These are phyloP conservation scores for Mesorhabditis spiculigera DNA, from an alignment of 2,888 invertebrate species.

Conservation along the genomic window DNA sequence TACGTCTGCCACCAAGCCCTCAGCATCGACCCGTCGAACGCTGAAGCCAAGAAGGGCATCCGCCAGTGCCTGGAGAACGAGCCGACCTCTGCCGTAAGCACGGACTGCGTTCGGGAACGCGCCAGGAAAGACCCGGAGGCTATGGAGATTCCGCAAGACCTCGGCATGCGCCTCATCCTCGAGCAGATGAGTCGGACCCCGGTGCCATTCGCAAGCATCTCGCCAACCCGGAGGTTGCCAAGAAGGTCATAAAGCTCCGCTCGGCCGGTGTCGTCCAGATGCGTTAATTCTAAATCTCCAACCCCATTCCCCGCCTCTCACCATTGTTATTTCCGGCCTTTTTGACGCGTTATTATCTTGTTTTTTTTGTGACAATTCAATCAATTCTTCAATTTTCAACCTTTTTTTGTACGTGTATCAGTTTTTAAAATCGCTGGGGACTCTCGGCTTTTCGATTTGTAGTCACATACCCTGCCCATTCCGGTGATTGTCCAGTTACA, in stretches of 20 bases:
- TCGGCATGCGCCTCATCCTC: slow-evolving; percentile 95
- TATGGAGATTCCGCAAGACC: slow-evolving; percentile 89
- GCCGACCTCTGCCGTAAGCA: too few species aligned
- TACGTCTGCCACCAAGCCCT: slow-evolving; percentile 90
- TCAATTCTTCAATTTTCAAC: too few species aligned
- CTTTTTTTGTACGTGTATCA: too few species aligned
- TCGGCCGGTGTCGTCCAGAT: slow-evolving; percentile 74
- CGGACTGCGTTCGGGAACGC: slow-evolving; percentile 64
- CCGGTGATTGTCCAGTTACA: too few species aligned
- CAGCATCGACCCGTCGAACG: slow-evolving; percentile 85
- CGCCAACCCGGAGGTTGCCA: slow-evolving; percentile 85
- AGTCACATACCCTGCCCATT: too few species aligned
- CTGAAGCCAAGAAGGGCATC: slow-evolving; percentile 88
- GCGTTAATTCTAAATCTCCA: slow-evolving; percentile 29
- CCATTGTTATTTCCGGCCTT: too few species aligned
- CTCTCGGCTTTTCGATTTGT: too few species aligned
- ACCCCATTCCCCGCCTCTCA: too few species aligned
- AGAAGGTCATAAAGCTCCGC: slow-evolving; percentile 91
- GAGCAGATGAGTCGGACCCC: slow-evolving; percentile 77
- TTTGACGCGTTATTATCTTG: too few species aligned
- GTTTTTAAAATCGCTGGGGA: too few species aligned
- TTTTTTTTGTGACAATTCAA: too few species aligned
- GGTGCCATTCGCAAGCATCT: slow-evolving; percentile 55
- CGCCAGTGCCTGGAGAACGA: slow-evolving; percentile 60
- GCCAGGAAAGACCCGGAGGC: slow-evolving; percentile 97